Conservation (phyloP, 2,113 vertebrate species). For the Panthera uncia region DNA sequence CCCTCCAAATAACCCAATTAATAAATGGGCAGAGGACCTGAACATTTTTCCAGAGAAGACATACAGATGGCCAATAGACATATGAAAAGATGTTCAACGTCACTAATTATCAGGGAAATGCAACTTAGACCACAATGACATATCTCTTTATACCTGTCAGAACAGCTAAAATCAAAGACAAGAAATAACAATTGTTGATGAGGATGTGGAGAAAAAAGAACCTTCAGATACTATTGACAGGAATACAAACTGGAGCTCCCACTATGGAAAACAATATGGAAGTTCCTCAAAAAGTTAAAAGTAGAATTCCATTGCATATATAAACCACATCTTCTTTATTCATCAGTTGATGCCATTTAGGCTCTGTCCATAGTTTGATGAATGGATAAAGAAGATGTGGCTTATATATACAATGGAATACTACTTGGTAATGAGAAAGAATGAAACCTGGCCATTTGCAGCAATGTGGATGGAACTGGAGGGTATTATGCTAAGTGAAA, state of each 20-base stretch:
- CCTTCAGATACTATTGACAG: neutral
- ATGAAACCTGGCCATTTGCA: too few species aligned
- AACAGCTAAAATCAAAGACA: neutral
- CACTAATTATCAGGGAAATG: neutral
- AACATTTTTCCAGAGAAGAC: neutral
- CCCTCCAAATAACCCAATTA: neutral
- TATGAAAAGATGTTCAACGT: neutral
- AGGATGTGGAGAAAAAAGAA: neutral
- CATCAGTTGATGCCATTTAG: too few species aligned
- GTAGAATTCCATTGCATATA: neutral
- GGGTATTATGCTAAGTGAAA: too few species aligned
- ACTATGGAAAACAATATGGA: neutral
- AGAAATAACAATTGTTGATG: neutral
- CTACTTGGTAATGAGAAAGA: too few species aligned
- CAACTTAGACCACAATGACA: neutral
- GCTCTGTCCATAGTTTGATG: too few species aligned
- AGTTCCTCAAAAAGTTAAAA: neutral
- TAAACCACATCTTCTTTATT: too few species aligned
- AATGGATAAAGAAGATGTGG: too few species aligned
- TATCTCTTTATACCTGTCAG: neutral
- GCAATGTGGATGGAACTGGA: too few species aligned
- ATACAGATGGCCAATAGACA: neutral
- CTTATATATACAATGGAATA: too few species aligned
- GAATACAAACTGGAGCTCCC: neutral
- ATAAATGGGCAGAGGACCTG: neutral